phyloP scores from a whole-genome alignment of 2,797 vertebrate genomes.

The Acrocephalus scirpaceus region DNA sequence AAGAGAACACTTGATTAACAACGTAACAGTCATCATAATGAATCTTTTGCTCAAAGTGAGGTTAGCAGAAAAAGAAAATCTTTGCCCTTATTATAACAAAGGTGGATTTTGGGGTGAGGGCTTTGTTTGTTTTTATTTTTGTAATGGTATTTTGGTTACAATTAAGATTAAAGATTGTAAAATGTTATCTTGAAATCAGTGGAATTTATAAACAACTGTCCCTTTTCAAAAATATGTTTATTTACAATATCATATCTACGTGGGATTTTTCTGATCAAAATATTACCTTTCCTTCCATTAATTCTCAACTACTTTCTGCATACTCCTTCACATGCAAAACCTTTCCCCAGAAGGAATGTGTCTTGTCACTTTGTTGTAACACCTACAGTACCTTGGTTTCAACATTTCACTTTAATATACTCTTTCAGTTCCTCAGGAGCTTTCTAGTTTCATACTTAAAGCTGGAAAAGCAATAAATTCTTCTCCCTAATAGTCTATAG shows the following conservation, averaged over 20 bases:
- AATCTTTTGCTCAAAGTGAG: not conserved
- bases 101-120: rapidly evolving
- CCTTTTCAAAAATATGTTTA: not conserved
- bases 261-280: not conserved
- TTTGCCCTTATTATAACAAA: not conserved
- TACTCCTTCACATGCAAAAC: not conserved
- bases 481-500: not conserved
- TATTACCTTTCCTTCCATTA: not conserved
- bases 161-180: not conserved
- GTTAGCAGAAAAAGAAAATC: not conserved
- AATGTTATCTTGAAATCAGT: not conserved
- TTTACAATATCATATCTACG: not conserved
- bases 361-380: not conserved
- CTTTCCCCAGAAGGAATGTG: not conserved
- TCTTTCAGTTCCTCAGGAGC: not conserved
- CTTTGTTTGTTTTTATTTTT: not conserved
- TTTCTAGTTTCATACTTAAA: not conserved
- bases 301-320: not conserved
- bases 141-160: not conserved
- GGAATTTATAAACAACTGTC: not conserved
- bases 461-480: not conserved
- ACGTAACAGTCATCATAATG: rapidly evolving
- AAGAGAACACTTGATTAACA: not conserved
- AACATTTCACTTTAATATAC: not conserved
- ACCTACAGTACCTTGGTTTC: not conserved